phyloP scores from a whole-genome alignment of 2,113 vertebrate genomes.

The Gallinago undulata region DNA sequence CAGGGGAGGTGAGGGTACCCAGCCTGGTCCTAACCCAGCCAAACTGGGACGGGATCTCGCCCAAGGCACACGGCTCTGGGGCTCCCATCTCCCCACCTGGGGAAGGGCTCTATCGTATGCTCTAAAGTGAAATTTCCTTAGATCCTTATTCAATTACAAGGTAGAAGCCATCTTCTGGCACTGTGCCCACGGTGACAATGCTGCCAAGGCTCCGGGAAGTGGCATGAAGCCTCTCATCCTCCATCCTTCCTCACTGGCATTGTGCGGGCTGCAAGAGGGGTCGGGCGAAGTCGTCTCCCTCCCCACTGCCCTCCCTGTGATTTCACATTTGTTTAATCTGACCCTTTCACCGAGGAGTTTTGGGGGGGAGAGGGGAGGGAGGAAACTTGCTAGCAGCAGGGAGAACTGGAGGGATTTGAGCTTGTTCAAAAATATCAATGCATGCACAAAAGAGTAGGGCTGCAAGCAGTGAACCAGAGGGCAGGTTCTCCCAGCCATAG shows the following conservation, averaged over 20 bases:
- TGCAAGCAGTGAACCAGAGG: neutral
- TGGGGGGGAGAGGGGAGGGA: neutral
- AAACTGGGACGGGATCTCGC: neutral
- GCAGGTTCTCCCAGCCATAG: neutral
- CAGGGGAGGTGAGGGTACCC: neutral
- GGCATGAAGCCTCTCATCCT: neutral
- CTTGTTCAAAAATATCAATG: neutral
- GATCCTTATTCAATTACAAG: slow-evolving; percentile 53
- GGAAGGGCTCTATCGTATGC: neutral
- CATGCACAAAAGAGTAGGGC: neutral
- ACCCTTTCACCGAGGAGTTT: neutral
- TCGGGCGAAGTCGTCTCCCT: neutral
- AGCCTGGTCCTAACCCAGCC: rapidly evolving
- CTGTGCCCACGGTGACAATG: neutral
- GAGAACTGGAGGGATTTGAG: neutral
- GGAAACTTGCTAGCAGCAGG: neutral
- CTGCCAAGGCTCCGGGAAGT: neutral
- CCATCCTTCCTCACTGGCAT: neutral
- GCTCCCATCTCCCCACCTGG: rapidly evolving
- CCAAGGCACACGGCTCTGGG: neutral
- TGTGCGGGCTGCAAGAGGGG: neutral
- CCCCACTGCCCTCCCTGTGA: neutral
- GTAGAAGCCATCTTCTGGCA: slow-evolving; percentile 60
- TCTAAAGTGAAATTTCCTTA: slow-evolving; percentile 33
- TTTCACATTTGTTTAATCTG: neutral